A percentile compares a stretch with the other conserved stretches of the same genome.
Evolutionary conservation across 2,113 vertebrate species (phyloP).

Genomic region (Noturus placidus): DNA sequence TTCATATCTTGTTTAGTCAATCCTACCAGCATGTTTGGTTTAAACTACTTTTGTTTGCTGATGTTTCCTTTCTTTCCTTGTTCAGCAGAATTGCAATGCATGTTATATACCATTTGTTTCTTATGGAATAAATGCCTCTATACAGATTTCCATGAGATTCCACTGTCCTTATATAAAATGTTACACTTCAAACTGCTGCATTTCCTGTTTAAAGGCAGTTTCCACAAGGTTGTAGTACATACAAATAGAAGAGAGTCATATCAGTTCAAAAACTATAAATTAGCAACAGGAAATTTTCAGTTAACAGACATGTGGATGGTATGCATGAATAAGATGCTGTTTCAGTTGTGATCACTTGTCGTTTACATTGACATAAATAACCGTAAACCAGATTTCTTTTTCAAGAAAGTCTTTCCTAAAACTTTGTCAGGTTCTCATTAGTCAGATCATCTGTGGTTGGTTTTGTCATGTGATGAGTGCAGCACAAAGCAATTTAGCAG

Average conservation of each 20-base stretch:
- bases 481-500: not conserved
- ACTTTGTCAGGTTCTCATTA: conserved; percentile 19
- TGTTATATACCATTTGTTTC: not conserved
- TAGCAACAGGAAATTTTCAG: not conserved
- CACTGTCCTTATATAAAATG: not conserved
- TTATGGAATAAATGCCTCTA: not conserved
- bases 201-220: not conserved
- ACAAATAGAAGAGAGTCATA: not conserved
- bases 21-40: conserved; percentile 28
- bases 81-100: conserved; percentile 31
- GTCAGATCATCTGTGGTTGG: not conserved
- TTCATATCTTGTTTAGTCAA: conserved; percentile 20
- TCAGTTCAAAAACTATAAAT: not conserved
- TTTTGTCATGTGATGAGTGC: conserved; percentile 13
- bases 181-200: not conserved
- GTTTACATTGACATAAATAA: conserved; percentile 24
- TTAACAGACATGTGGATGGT: not conserved
- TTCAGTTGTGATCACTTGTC: conserved; percentile 10
- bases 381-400: not conserved
- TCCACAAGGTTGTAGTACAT: not conserved
- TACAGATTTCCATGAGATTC: not conserved
- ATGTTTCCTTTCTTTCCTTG: not conserved
- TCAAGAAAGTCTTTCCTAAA: not conserved
- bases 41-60: conserved; percentile 6
- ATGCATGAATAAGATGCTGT: not conserved